Conservation (phyloP, 23 tunicate genomes). For the Ascidia mentula region DNA sequence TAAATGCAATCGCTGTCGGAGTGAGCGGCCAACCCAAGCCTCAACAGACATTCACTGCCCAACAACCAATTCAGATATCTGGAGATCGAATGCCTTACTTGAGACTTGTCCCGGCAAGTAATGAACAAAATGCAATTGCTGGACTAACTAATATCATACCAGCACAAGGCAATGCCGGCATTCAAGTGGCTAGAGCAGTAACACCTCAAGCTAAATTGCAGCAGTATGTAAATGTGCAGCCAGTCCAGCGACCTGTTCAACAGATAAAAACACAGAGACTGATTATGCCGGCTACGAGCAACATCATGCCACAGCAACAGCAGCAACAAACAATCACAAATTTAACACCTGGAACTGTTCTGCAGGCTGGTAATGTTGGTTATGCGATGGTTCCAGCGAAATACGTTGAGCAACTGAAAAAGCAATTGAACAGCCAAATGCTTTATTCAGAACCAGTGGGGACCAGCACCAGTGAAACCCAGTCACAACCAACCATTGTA, state of each 20-base stretch:
- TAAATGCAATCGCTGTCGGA: not conserved
- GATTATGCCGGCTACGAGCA: constrained; percentile 76
- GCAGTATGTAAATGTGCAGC: constrained; percentile 20
- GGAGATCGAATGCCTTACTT: constrained; percentile 29
- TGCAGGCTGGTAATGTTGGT: constrained; percentile 66
- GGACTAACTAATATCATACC: constrained; percentile 28
- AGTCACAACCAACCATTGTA: not conserved
- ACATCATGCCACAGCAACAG: not conserved
- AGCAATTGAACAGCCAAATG: constrained; percentile 54
- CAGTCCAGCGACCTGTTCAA: constrained; percentile 11
- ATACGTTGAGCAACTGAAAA: constrained; percentile 78
- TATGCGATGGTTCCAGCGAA: constrained; percentile 95
- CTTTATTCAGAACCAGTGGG: constrained; percentile 4
- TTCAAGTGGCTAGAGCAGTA: constrained; percentile 16
- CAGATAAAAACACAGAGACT: constrained; percentile 26
- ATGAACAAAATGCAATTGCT: not conserved
- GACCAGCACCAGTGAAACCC: not conserved
- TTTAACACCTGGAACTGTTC: constrained; percentile 40
- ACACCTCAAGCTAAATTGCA: constrained; percentile 15
- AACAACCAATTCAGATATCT: constrained; percentile 29
- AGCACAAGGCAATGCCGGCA: constrained; percentile 2
- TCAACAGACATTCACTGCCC: constrained; percentile 31
- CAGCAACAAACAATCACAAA: not conserved
- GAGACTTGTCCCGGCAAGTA: constrained; percentile 38
- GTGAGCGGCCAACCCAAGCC: not conserved